Conservation (phyloP, 2,113 vertebrate species). For the Microcebus ravelobensis region DNA sequence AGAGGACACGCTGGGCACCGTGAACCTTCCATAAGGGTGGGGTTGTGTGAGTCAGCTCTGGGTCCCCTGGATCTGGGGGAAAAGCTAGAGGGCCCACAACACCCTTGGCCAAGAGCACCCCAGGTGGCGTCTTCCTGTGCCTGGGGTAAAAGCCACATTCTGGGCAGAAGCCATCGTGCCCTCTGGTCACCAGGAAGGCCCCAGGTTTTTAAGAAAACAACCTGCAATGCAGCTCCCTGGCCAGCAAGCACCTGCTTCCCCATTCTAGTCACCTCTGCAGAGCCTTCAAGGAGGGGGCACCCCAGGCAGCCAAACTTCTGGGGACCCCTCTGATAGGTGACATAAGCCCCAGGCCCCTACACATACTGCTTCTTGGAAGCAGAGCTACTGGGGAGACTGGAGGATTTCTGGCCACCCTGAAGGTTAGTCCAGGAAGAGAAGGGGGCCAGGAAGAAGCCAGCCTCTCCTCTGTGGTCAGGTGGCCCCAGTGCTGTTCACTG, state of each 20-base stretch:
- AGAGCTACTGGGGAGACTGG: constrained; percentile 80
- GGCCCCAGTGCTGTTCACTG: constrained; percentile 88
- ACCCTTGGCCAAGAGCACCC: not conserved
- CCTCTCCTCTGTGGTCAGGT: constrained; percentile 85
- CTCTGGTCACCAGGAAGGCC: not conserved
- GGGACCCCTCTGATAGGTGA: not conserved
- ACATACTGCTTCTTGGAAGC: constrained; percentile 89
- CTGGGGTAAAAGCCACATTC: not conserved
- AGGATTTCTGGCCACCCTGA: constrained; percentile 61
- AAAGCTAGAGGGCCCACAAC: not conserved
- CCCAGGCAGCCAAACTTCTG: not conserved
- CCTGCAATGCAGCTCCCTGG: not conserved
- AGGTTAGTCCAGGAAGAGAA: constrained; percentile 8
- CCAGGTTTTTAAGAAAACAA: not conserved
- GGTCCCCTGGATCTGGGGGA: not conserved
- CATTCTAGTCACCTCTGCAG: not conserved
- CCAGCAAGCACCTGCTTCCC: not conserved
- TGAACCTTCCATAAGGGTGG: not conserved
- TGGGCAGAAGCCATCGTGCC: not conserved
- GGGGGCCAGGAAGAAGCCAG: constrained; percentile 76
- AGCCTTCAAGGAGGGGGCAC: not conserved
- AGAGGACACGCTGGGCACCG: not conserved
- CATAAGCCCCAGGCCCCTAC: constrained; percentile 56
- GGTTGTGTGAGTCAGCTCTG: not conserved
- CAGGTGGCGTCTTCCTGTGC: not conserved